These are phyloP conservation scores for Coptotermes formosanus DNA, from an alignment of 1,140 invertebrate species.

Conservation along the genomic window DNA sequence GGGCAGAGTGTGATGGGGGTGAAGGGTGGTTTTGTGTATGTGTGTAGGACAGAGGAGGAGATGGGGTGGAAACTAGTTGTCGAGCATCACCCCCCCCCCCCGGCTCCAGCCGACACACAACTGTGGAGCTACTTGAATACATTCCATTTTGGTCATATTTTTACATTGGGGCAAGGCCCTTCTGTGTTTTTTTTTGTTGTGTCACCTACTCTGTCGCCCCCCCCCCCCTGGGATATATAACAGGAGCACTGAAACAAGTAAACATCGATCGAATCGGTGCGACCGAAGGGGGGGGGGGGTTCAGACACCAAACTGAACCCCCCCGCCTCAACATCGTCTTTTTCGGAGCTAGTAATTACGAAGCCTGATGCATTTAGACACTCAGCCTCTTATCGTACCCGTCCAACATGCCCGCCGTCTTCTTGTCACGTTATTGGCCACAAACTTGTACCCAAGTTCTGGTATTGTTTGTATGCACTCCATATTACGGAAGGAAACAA, in stretches of 20 bases:
- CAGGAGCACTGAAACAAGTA: background rate
- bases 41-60: background rate
- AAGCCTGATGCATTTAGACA: background rate
- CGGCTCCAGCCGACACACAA: background rate
- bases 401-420: too few relatives aligned
- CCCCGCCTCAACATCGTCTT: background rate
- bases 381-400: background rate
- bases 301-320: too few relatives aligned
- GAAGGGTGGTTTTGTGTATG: background rate
- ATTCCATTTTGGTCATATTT: conserved; percentile 19
- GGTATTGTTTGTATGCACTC: too few relatives aligned
- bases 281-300: too few relatives aligned
- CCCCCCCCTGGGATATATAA: background rate
- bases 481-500: too few relatives aligned
- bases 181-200: background rate
- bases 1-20: background rate
- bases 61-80: background rate
- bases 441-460: too few relatives aligned
- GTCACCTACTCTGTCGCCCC: background rate
- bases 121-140: background rate
- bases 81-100: background rate
- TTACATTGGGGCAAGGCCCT: background rate
- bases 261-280: background rate
- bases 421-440: too few relatives aligned
- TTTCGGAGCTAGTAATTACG: background rate